Base-by-base conservation (phyloP, 2,113 vertebrate species). In the Aix galericulata region DNA sequence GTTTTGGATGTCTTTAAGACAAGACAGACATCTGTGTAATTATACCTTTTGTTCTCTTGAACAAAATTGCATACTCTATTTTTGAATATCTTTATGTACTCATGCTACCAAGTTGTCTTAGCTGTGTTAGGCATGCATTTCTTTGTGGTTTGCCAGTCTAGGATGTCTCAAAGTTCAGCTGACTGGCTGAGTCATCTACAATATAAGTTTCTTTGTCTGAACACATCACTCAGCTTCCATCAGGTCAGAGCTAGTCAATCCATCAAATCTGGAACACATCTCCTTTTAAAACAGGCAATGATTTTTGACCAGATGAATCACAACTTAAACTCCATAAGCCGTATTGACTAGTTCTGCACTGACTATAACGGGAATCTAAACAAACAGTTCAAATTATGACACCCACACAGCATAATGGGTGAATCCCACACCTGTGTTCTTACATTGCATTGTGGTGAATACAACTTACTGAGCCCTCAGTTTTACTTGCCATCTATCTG, bases 1-100 rank as follows among this genome's bases (percentile, higher is more conserved):
- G 60, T 12, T 78, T 69, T 91, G 66, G 62, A 76, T 0, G 10
- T 72, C 60, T 96, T 56, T 62, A 58, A 91, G 48, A 95, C 34
- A 81, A 95, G 88, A 90, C 52, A 89, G 86, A 68, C 83, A 87
- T 94, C 69, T 92, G 69, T 91, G 80, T 66, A 89, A 94, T 92
- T 94, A 89, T 52, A 62, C 12, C 74, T 91, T 94, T 84, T 96
- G 73, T 92, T 94, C 66, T 72, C n/a, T 86, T 38, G 60, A 92
- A 69, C 13, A 75, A 88, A 95, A 92, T 60, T 86, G 3, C 42
- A 56, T 82, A 26, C 29, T 72, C 69, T 81, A 16, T 75, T 91
- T 93, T 86, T 75, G 1, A 78, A 84, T 22, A 38, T 68, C 44
- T 86, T 92, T 89, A 72, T 32, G 60, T 68, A 82, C 66, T 81